Evolutionary conservation across 2,113 vertebrate genomes (phyloP), one percentile per base, ranked within the genome.

Genomic region (Ammodytes marinus): DNA sequence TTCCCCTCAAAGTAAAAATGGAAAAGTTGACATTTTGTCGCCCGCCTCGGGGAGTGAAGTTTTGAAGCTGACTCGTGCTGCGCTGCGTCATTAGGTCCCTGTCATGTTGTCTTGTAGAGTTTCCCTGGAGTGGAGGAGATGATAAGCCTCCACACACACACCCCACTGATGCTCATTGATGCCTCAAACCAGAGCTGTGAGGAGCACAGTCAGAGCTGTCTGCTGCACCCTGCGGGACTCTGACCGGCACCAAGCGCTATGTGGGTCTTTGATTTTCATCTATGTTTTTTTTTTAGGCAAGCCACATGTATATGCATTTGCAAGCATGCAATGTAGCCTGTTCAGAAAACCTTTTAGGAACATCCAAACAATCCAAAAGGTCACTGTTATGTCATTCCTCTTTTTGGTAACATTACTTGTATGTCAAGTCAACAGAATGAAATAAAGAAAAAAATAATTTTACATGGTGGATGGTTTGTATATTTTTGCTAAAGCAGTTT

Each of bases 81-180:
- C 42, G 19, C 49, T 80, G 87, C 69, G 3, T 92, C 77, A 91
- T 88, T 86, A 85, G 67, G 69, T 73, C 69, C 35, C 60, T 13
- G 66, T 86, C 85, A 69, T 79, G 64, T 37, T 85, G 55, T 86
- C 66, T 52, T 74, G 9, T 67, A 93, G 93, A 87, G 94, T 80
- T 97, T 97, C 93, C 82, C 93, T 43, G 95, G 96, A 61, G 96
- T 97, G 90, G 92, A 86, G 82, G 95, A 96, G 69, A 97, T 97
- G 58, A 96, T 98, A 70, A 93, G 93, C 66, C 94, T 96, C 88
- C 94, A 96, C 89, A 92, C 89, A 80, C 94, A 93, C 86, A 96
- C 91, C 61, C 96, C 95, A 1, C 94, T 97, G 86, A 87, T 95
- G 77, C 94, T 97, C 74, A 96, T 95, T 69, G 96, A 97, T 70